Base-by-base conservation (phyloP, 1,140 invertebrate species). In the Glomeris maerens region DNA sequence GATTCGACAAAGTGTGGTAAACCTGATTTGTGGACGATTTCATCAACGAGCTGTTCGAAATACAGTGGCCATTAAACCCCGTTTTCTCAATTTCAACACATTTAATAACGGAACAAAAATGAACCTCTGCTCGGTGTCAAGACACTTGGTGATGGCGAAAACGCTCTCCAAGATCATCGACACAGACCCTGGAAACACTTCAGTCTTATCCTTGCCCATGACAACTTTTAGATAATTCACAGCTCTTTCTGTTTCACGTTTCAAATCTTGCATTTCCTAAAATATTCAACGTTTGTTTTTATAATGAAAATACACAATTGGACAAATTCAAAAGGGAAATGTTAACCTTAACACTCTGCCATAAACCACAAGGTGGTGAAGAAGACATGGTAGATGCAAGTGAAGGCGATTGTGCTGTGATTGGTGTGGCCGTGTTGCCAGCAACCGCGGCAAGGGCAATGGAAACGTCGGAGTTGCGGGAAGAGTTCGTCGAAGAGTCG, bases 111-210 rank as follows among this genome's bases (percentile, higher is more conserved):
- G 4, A 5, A 55, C n/a, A n/a, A n/a, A n/a, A n/a, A 27, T 51
- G 64, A 58, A 80, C 78, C 80, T 84, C 60, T 83, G 79, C 55
- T 82, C 79, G 57, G 78, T 78, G 41, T 78, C 67, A 39, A 79
- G 73, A 57, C 75, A 78, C 36, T 76, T n/a, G n/a, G n/a, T n/a
- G 66, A 94, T 86, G 55, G 82, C 83, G 60, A 86, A 83, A 53
- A 93, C 83, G 17, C 81, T 87, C 64, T 95, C 90, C 52, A 95
- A 74, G 51, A 93, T 83, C 58, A 92, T 82, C 14, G 86, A 91
- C 47, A 86, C 87, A 65, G 90, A 90, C 31, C 86, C 89, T 0
- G 88, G 84, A 52, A 94, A 69, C 76, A 92, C 87, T 72, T 92
- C 87, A 53, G 90, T 71, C 67, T 84, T 92, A 62, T 88, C 82